Evolutionary conservation across 2,113 vertebrate species (phyloP).

Genomic region (Eubucco bourcierii): DNA sequence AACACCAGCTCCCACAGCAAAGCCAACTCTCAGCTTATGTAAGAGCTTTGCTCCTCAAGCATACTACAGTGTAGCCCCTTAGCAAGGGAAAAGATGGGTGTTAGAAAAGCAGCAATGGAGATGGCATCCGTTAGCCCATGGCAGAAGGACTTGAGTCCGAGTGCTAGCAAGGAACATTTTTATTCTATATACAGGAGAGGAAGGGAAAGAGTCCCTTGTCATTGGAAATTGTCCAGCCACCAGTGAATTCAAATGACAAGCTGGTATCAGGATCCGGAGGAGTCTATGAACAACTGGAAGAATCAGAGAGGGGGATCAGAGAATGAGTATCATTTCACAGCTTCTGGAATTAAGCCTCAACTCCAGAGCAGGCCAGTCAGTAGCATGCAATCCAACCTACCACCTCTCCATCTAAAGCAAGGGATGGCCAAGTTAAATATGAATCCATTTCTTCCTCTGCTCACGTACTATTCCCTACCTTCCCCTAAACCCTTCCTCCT

Average conservation of each 20-base stretch:
- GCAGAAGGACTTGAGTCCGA: constrained; percentile 54
- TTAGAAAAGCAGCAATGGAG: constrained; percentile 65
- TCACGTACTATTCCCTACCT: background rate
- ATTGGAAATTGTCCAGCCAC: constrained; percentile 60
- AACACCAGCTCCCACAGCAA: background rate
- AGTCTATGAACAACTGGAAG: constrained; percentile 62
- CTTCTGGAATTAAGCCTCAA: constrained; percentile 41
- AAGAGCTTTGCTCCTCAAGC: background rate
- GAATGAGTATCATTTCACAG: constrained; percentile 48
- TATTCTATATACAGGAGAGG: constrained; percentile 76
- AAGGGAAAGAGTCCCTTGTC: constrained; percentile 67
- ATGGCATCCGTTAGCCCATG: constrained; percentile 66
- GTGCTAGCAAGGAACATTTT: constrained; percentile 65
- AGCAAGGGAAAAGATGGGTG: constrained; percentile 32
- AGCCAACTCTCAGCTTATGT: background rate
- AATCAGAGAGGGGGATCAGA: constrained; percentile 51
- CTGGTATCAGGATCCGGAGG: constrained; percentile 34
- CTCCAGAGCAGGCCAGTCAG: constrained; percentile 46
- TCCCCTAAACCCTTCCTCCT: background rate
- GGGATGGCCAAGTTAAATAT: background rate
- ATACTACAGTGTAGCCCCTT: background rate
- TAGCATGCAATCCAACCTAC: constrained; percentile 34
- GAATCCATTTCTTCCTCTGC: background rate
- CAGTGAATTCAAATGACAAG: constrained; percentile 61
- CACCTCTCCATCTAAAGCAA: constrained; percentile 2